Evolutionary conservation across 1,140 invertebrate species (phyloP).

Genomic region (Drosophila malerkotliana): DNA sequence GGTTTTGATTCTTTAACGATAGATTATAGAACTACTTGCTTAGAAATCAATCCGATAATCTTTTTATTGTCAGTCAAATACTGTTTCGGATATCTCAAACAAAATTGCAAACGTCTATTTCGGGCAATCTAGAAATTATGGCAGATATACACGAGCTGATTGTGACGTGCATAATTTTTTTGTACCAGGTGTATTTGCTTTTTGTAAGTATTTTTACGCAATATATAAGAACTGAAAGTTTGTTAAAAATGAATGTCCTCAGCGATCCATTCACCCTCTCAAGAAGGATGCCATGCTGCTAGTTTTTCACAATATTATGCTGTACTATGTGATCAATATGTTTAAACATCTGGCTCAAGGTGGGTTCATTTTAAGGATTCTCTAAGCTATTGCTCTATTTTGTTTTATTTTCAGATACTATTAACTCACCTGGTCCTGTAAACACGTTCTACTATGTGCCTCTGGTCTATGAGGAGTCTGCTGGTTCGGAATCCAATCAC

Average conservation of each 20-base stretch:
- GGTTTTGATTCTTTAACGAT: no score
- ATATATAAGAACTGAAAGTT: no score
- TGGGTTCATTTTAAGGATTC: constrained; percentile 2
- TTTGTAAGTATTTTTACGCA: no score
- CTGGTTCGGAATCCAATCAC: background rate
- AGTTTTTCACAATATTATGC: constrained; percentile 47
- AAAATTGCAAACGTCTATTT: constrained; percentile 15
- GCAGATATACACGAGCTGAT: constrained; percentile 37
- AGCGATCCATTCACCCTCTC: constrained; percentile 46
- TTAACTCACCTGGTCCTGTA: constrained; percentile 42
- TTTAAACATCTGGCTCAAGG: constrained; percentile 63
- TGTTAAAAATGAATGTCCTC: no score
- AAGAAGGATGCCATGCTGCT: constrained; percentile 51
- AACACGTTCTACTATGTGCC: constrained; percentile 62
- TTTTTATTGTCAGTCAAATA: constrained; percentile 15
- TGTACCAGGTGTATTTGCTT: no score
- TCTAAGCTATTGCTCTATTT: background rate
- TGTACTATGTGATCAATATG: constrained; percentile 59
- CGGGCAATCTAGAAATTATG: constrained; percentile 10
- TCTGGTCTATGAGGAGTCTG: constrained; percentile 41
- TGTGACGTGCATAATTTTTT: constrained; percentile 26
- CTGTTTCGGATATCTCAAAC: background rate
- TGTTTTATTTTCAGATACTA: constrained; percentile 19
- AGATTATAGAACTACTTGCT: no score
- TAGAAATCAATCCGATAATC: background rate